A percentile compares a stretch with the other conserved stretches of the same genome.
These are phyloP conservation scores for Platanista minor DNA, from an alignment of 2,113 vertebrate species.

Conservation along the genomic window DNA sequence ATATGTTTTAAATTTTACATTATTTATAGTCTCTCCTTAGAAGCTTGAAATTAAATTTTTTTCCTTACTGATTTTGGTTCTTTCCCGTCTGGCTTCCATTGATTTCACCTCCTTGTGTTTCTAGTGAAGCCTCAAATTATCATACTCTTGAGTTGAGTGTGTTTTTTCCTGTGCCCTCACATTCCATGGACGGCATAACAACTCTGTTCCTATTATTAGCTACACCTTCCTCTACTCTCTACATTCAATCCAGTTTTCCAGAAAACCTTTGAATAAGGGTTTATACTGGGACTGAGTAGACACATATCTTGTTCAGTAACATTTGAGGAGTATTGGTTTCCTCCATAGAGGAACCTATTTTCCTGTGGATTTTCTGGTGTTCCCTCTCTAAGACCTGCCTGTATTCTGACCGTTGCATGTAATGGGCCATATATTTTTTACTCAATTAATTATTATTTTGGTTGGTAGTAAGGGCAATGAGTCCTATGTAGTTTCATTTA, in stretches of 20 bases:
- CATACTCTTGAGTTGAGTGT: not conserved
- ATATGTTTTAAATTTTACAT: conserved; percentile 53
- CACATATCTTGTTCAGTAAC: not conserved
- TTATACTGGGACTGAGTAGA: not conserved
- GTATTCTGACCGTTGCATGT: not conserved
- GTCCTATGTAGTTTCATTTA: not conserved
- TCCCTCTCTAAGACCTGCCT: not conserved
- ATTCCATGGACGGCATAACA: not conserved
- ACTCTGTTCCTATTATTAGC: not conserved
- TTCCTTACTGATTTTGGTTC: conserved; percentile 56
- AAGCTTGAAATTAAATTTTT: conserved; percentile 71
- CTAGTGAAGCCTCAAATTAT: conserved; percentile 71
- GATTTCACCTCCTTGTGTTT: conserved; percentile 63
- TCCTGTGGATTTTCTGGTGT: not conserved
- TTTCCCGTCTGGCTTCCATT: conserved; percentile 56
- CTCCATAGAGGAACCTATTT: not conserved
- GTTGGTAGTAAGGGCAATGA: not conserved
- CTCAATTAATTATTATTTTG: not conserved
- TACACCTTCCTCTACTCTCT: not conserved
- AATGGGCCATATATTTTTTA: not conserved
- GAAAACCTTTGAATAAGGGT: not conserved
- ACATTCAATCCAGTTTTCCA: not conserved
- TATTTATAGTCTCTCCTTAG: conserved; percentile 66
- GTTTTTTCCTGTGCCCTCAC: conserved; percentile 23
- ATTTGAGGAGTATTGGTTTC: not conserved